phyloP scores from a whole-genome alignment of 1,140 invertebrate genomes.

The Hylaeus volcanicus region DNA sequence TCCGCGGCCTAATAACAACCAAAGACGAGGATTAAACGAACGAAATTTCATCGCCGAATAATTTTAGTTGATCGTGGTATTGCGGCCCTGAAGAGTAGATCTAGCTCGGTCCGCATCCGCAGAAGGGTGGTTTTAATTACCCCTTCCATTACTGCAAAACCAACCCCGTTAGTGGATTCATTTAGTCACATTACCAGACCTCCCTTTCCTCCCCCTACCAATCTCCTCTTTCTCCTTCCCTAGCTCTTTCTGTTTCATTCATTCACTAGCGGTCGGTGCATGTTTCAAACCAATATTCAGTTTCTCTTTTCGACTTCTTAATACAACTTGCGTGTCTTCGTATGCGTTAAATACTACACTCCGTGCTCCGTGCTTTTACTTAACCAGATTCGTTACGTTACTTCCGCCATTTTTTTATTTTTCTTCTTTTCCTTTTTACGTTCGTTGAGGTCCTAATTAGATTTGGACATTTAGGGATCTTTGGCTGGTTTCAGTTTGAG shows the following conservation, averaged over 20 bases:
- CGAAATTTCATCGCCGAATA: slow-evolving; percentile 17
- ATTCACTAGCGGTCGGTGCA: slow-evolving; percentile 32
- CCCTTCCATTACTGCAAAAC: slow-evolving; percentile 69
- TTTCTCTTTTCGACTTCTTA: slow-evolving; percentile 43
- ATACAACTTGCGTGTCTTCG: slow-evolving; percentile 36
- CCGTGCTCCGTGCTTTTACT: neutral
- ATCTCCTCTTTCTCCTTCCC: slow-evolving; percentile 11
- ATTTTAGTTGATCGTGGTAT: slow-evolving; percentile 43
- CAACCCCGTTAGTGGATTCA: slow-evolving; percentile 74
- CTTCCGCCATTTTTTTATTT: neutral
- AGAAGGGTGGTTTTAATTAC: slow-evolving; percentile 73
- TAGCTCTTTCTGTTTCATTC: slow-evolving; percentile 44
- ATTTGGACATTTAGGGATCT: neutral
- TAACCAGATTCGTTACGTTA: neutral
- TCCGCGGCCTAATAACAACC: neutral
- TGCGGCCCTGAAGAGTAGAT: slow-evolving; percentile 52
- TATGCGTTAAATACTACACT: slow-evolving; percentile 6
- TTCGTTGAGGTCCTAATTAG: neutral
- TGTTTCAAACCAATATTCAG: slow-evolving; percentile 41
- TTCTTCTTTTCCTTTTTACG: neutral
- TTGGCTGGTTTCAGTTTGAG: neutral
- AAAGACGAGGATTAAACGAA: neutral
- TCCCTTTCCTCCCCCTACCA: slow-evolving; percentile 28
- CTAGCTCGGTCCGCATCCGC: slow-evolving; percentile 59
- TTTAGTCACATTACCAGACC: slow-evolving; percentile 69